A percentile compares a stretch with the other conserved stretches of the same genome.
Conservation (phyloP, 2,113 vertebrate species). For the Diadophis punctatus region DNA sequence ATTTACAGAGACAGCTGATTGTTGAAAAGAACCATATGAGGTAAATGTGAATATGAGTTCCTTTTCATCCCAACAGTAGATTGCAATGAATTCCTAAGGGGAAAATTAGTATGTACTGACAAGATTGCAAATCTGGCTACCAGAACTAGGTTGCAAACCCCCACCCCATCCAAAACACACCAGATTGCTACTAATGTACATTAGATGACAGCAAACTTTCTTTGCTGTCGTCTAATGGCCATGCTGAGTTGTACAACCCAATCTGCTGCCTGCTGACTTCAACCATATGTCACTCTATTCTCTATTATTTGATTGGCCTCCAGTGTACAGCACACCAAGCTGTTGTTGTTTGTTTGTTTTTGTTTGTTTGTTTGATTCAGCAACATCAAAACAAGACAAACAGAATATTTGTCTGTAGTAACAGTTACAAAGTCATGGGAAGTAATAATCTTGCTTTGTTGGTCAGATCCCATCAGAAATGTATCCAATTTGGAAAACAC, state of each 20-base stretch:
- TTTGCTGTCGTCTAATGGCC: neutral
- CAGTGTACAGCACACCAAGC: neutral
- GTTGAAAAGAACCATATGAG: conserved; percentile 32
- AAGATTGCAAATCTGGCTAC: neutral
- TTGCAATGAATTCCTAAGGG: neutral
- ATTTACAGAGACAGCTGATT: conserved; percentile 28
- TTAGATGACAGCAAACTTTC: neutral
- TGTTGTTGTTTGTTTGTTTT: neutral
- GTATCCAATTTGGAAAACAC: neutral
- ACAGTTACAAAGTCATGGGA: neutral
- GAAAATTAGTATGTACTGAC: neutral
- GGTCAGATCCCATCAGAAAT: neutral
- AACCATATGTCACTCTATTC: neutral
- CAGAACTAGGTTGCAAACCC: neutral
- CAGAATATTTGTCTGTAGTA: neutral
- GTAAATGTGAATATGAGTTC: conserved; percentile 26
- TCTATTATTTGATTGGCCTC: neutral
- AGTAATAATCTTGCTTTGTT: neutral
- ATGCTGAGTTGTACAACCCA: neutral
- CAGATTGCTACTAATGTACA: neutral
- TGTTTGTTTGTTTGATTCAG: no score
- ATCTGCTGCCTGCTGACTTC: neutral
- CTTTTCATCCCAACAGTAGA: conserved; percentile 1
- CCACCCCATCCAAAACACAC: neutral
- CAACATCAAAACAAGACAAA: neutral